phyloP scores from a whole-genome alignment of 2,797 vertebrate species.

The Gallinago nigripennis region DNA sequence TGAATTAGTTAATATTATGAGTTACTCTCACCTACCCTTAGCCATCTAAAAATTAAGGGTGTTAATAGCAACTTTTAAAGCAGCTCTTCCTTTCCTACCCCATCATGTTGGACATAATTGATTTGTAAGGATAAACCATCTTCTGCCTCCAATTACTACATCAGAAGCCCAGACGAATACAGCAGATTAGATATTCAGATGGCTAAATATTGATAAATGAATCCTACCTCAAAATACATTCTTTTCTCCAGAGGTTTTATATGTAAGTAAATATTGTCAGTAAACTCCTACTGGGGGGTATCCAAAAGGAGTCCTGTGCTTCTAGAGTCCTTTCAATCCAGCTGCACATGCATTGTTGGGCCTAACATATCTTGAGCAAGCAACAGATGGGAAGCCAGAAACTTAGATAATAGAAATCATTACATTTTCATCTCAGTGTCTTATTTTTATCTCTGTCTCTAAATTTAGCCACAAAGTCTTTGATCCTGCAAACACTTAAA shows the following conservation, averaged over 20 bases:
- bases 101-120: neutral
- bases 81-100: neutral
- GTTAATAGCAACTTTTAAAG: neutral
- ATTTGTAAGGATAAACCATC: neutral
- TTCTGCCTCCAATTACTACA: neutral
- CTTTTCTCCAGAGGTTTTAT: neutral
- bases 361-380: neutral
- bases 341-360: fast-evolving
- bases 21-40: neutral
- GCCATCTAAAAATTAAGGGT: neutral
- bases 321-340: neutral
- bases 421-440: neutral
- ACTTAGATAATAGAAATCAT: neutral
- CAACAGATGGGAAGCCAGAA: neutral
- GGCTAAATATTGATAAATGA: neutral
- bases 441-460: neutral
- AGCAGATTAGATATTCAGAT: neutral
- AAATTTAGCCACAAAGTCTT: neutral
- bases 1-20: neutral
- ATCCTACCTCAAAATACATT: neutral
- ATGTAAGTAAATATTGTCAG: neutral
- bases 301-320: neutral
- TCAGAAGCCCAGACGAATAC: neutral
- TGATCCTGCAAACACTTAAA: neutral
- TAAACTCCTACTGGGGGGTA: neutral